Percentiles rank a stretch among this genome's conserved stretches.
Conservation (phyloP, 2,113 vertebrate species). For the Oxyura jamaicensis region DNA sequence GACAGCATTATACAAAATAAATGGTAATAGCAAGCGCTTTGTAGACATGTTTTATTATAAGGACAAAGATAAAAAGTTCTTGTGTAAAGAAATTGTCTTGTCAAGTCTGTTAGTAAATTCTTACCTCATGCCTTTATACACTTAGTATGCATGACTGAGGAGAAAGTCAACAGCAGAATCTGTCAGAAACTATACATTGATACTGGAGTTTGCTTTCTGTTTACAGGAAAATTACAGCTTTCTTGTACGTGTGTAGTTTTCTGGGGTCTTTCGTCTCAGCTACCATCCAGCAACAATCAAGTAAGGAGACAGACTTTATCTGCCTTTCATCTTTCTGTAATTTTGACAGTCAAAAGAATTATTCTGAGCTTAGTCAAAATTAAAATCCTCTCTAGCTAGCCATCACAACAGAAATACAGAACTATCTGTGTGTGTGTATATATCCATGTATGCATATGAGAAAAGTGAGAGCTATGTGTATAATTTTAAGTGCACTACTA, state of each 20-base stretch:
- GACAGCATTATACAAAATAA: neutral
- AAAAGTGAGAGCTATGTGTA: neutral
- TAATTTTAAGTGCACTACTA: neutral
- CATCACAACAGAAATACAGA: neutral
- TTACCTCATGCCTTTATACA: neutral
- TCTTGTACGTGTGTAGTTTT: slow-evolving; percentile 66
- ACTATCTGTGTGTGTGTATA: neutral
- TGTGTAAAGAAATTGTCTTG: slow-evolving; percentile 4
- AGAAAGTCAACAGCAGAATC: slow-evolving; percentile 8
- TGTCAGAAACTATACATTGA: slow-evolving; percentile 32
- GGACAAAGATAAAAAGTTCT: neutral
- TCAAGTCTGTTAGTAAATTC: slow-evolving; percentile 1
- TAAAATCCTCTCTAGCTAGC: neutral
- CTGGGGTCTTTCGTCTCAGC: slow-evolving; percentile 72
- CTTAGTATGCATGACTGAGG: slow-evolving; percentile 1
- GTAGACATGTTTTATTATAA: neutral
- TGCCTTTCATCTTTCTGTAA: neutral
- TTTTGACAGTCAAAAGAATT: neutral
- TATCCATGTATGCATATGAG: neutral
- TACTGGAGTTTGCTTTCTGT: slow-evolving; percentile 39
- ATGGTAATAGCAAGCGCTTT: neutral
- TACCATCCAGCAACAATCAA: slow-evolving; percentile 77
- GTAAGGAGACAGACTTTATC: slow-evolving; percentile 71
- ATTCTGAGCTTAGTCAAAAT: neutral
- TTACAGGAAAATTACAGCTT: slow-evolving; percentile 75